phyloP scores from a whole-genome alignment of 2,888 invertebrate genomes.

The Ormyrus thymus region DNA sequence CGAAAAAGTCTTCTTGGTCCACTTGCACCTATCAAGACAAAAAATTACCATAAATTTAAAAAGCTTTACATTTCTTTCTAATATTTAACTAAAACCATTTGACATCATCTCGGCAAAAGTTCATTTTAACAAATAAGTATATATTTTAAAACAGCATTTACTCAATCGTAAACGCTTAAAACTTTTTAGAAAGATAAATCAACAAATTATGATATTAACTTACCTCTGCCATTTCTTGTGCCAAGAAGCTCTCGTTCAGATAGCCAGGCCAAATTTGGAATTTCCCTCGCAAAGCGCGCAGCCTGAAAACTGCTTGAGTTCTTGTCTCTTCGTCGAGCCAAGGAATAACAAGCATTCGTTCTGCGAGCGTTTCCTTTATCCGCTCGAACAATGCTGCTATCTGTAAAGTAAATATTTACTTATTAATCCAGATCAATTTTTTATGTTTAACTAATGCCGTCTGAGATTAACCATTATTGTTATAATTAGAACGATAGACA shows the following conservation, averaged over 20 bases:
- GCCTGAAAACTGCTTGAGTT: slow-evolving; percentile 73
- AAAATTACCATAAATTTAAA: too few species aligned
- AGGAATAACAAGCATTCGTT: slow-evolving; percentile 72
- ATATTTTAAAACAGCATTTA: background rate
- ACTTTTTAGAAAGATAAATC: too few species aligned
- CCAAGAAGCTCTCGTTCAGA: slow-evolving; percentile 68
- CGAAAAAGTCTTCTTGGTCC: slow-evolving; percentile 74
- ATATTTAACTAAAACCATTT: too few species aligned
- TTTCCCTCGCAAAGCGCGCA: slow-evolving; percentile 73
- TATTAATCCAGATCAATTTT: too few species aligned
- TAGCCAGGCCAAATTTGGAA: slow-evolving; percentile 75
- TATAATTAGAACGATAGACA: too few species aligned
- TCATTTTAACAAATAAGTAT: slow-evolving; percentile 13
- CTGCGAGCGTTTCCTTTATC: slow-evolving; percentile 74
- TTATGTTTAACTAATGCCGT: too few species aligned
- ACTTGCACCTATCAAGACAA: slow-evolving; percentile 66
- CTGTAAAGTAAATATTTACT: slow-evolving; percentile 55
- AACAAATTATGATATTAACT: slow-evolving; percentile 31
- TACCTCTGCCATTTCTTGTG: slow-evolving; percentile 69
- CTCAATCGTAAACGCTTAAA: background rate
- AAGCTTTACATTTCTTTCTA: too few species aligned
- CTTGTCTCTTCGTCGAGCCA: slow-evolving; percentile 75
- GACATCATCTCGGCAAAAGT: background rate
- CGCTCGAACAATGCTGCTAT: slow-evolving; percentile 72
- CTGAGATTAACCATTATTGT: too few species aligned